A percentile compares a stretch with the other conserved stretches of the same genome.
phyloP scores from a whole-genome alignment of 2,113 vertebrate genomes.

The Hypocryptadius cinnamomeus region DNA sequence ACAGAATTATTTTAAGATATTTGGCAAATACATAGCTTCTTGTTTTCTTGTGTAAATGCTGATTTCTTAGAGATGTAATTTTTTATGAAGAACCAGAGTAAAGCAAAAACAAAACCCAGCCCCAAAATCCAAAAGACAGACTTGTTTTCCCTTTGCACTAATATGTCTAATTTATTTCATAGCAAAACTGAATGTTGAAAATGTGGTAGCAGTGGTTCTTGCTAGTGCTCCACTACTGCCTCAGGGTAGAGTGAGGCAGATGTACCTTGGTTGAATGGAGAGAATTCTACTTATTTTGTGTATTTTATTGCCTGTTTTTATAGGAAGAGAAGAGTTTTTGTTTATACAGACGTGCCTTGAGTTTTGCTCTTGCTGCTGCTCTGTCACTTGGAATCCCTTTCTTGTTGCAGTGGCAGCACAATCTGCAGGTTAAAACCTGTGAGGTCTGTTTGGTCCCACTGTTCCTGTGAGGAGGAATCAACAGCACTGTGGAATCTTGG shows the following conservation, averaged over 20 bases:
- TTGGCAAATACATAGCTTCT: not conserved
- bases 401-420: not conserved
- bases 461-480: not conserved
- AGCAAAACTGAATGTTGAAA: not conserved
- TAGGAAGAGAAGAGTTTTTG: not conserved
- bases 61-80: slow-evolving; percentile 21
- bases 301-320: slow-evolving; percentile 22
- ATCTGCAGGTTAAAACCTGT: not conserved
- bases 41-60: slow-evolving; percentile 31
- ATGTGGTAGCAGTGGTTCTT: not conserved
- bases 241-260: not conserved
- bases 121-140: not conserved
- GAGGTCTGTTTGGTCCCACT: not conserved
- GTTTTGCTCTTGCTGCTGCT: slow-evolving; percentile 26
- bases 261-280: not conserved
- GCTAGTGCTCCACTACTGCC: not conserved
- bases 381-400: not conserved
- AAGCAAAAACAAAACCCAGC: not conserved
- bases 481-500: not conserved
- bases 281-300: not conserved
- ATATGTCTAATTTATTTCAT: slow-evolving; percentile 1
- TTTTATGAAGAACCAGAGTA: not conserved
- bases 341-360: slow-evolving; percentile 32
- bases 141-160: not conserved
- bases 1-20: slow-evolving; percentile 53